A percentile compares a stretch with the other conserved stretches of the same genome.
phyloP scores from a whole-genome alignment of 2,797 vertebrate species.

The Thripadectes ignobilis region DNA sequence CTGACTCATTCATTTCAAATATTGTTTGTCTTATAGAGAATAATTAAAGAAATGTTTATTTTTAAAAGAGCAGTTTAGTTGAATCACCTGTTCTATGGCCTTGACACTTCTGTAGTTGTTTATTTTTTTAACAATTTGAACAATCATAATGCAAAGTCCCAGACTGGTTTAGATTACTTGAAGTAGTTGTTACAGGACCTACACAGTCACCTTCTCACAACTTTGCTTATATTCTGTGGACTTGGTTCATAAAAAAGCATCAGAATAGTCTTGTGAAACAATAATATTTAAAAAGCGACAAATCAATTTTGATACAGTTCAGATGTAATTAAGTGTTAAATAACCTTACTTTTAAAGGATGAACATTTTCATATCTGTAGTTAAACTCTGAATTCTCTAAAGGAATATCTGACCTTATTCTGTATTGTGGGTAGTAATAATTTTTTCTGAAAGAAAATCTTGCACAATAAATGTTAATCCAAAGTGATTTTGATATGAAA shows the following conservation, averaged over 20 bases:
- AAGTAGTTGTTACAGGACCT: not conserved
- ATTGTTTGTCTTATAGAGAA: not conserved
- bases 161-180: not conserved
- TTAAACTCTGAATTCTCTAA: not conserved
- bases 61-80: not conserved
- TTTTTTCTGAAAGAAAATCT: not conserved
- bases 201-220: not conserved
- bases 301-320: not conserved
- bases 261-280: not conserved
- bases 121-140: not conserved
- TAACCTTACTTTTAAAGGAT: not conserved
- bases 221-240: not conserved
- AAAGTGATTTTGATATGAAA: not conserved
- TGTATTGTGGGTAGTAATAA: not conserved
- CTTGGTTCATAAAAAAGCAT: not conserved
- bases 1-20: not conserved
- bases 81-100: not conserved
- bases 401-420: not conserved
- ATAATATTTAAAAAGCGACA: not conserved
- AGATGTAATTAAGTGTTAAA: constrained; percentile 3
- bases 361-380: not conserved
- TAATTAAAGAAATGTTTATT: not conserved
- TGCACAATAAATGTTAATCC: not conserved
- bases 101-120: not conserved
- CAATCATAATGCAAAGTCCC: not conserved